Evolutionary conservation across 2,888 invertebrate species (phyloP).

Genomic region (Acanthosepion pharaonis): DNA sequence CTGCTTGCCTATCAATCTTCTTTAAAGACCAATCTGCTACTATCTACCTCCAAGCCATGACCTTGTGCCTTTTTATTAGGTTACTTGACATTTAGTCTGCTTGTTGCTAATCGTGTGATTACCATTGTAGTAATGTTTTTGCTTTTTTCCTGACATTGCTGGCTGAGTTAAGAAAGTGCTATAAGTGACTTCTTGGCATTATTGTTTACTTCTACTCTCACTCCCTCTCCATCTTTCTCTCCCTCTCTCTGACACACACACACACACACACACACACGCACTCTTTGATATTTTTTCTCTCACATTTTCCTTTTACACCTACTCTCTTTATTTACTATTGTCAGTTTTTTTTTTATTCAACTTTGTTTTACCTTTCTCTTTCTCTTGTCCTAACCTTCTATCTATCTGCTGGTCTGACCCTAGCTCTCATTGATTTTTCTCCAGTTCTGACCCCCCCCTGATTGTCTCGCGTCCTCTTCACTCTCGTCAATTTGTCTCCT

Average conservation of each 20-base stretch:
- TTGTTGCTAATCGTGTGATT: background rate
- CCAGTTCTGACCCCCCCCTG: background rate
- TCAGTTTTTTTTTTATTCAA: too few species aligned
- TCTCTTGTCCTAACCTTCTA: background rate
- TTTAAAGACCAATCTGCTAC: background rate
- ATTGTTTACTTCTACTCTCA: background rate
- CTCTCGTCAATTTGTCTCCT: background rate
- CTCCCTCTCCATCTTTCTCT: background rate
- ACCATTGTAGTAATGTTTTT: background rate
- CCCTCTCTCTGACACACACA: background rate
- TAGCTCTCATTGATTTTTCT: background rate
- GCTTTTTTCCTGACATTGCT: background rate
- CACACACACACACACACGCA: background rate
- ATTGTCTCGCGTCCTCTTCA: background rate
- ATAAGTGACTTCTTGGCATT: background rate
- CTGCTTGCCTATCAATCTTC: background rate
- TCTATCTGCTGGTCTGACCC: background rate
- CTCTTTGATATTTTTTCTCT: background rate
- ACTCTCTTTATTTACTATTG: background rate
- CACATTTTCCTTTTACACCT: background rate
- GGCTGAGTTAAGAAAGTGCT: too few species aligned
- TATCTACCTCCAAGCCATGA: background rate
- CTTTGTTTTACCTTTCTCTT: background rate
- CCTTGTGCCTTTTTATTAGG: constrained; percentile 33
- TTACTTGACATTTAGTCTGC: background rate